Evolutionary conservation across 2,888 invertebrate species (phyloP).

Genomic region (Tyria jacobaeae): DNA sequence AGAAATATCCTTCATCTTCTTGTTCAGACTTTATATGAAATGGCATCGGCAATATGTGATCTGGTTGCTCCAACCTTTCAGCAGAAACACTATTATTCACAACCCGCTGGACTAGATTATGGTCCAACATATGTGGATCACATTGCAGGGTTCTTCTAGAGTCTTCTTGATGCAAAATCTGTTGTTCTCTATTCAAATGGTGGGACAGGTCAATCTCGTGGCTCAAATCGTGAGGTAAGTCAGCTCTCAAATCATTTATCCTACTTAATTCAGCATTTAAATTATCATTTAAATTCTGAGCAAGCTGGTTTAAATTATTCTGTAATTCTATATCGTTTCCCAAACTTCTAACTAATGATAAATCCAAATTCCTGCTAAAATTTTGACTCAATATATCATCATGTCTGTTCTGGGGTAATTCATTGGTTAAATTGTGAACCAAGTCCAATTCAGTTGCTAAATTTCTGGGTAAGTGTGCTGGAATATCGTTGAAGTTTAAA

Average conservation of each 20-base stretch:
- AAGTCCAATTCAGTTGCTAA: conserved; percentile 66
- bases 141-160: conserved; percentile 50
- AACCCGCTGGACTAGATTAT: conserved; percentile 51
- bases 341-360: conserved; percentile 41
- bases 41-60: conserved; percentile 69
- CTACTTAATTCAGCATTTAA: conserved; percentile 58
- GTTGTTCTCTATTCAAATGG: conserved; percentile 66
- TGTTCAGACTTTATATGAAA: conserved; percentile 80
- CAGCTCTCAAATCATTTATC: conserved; percentile 51
- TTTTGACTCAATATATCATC: conserved; percentile 56
- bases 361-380: conserved; percentile 49
- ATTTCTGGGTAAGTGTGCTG: conserved; percentile 65
- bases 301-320: conserved; percentile 60
- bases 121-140: conserved; percentile 53
- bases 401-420: conserved; percentile 64
- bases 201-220: conserved; percentile 69
- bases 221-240: conserved; percentile 62
- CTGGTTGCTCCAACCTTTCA: conserved; percentile 49
- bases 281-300: conserved; percentile 68
- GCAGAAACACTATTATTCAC: conserved; percentile 31
- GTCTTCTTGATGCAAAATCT: conserved; percentile 54
- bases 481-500: conserved; percentile 73
- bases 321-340: conserved; percentile 63
- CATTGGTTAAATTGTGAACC: conserved; percentile 60
- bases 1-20: conserved; percentile 79